phyloP scores from a whole-genome alignment of 2,797 vertebrate species.

The Pterois miles region DNA sequence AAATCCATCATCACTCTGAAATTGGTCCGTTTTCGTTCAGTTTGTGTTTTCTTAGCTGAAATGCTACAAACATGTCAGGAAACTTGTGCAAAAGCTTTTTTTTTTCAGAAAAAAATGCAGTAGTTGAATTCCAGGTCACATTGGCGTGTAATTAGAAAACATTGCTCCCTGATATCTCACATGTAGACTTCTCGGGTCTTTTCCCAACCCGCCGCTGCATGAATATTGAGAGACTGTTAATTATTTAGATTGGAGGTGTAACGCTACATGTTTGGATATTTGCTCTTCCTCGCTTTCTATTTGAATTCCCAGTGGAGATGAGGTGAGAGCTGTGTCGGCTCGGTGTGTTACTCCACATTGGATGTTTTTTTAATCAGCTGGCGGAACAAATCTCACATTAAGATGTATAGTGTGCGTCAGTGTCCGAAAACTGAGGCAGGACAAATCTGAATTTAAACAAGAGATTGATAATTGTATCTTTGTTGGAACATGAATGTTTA shows the following conservation, averaged over 20 bases:
- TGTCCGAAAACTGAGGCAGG: constrained; percentile 27
- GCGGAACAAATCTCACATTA: constrained; percentile 71
- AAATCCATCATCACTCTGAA: background rate
- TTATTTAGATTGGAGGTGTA: constrained; percentile 67
- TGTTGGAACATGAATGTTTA: constrained; percentile 20
- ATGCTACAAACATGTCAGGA: background rate
- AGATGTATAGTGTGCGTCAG: constrained; percentile 45
- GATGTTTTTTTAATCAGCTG: constrained; percentile 38
- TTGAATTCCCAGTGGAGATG: constrained; percentile 65
- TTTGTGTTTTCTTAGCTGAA: background rate
- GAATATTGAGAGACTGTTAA: constrained; percentile 60
- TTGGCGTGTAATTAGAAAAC: constrained; percentile 27
- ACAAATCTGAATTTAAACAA: constrained; percentile 21
- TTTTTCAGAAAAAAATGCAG: background rate
- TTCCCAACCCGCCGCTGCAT: constrained; percentile 7
- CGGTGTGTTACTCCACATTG: constrained; percentile 5
- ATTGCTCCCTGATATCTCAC: background rate
- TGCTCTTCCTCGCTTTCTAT: constrained; percentile 60
- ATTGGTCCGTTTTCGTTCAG: background rate
- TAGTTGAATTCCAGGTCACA: background rate
- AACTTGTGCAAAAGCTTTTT: background rate
- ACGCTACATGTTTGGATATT: constrained; percentile 64
- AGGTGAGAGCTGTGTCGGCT: constrained; percentile 33
- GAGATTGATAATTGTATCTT: constrained; percentile 22
- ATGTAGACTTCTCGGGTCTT: background rate